Base-by-base conservation (phyloP, 2,888 invertebrate species). In the Rhaphigaster nebulosa region DNA sequence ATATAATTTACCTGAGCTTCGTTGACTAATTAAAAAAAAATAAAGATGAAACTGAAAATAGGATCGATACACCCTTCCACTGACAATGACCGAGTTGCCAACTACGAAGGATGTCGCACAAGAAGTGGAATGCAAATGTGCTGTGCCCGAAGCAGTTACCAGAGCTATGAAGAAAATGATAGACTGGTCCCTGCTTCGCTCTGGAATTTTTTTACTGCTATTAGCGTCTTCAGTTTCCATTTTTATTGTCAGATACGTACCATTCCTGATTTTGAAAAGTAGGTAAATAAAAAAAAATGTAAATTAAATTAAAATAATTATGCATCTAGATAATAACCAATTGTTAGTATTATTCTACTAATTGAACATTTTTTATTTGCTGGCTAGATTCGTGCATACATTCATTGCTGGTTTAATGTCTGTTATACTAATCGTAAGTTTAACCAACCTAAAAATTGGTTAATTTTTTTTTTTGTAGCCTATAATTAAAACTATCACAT, bases 61-160 rank as follows among this genome's bases (percentile, higher is more conserved):
- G 88, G 41, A 56, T 34, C 6, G 26, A 18, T 8, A 5, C 26
- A 56, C 56, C 4, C 34, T 56, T 1, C 13, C 88, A 23, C 13
- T 89, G 20, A 60, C 90, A 2, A 50, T 54, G 88, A 13, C 56
- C 38, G 34, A 38, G 38, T 56, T 88, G 60, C 88, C 88, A 10
- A 88, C 88, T n/a, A 41, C 60, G 15, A 50, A 34, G 12, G 88
- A 88, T 50, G 54, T 88, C 4, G 3, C 3, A 38, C 23, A 88
- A 54, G 88, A 88, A 88, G 54, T 88, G 88, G 56, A 88, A 26
- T 88, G 88, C 60, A 34, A 29, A 20, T 88, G 88, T 50, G 4
- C 29, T 4, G 34, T 88, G 26, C 88, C 88, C 0, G 88, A 88
- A 38, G 54, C 88, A 23, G 10, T 88, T 50, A 88, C 34, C 10